Conservation (phyloP, 2,888 invertebrate genomes). For the Acleris literana region DNA sequence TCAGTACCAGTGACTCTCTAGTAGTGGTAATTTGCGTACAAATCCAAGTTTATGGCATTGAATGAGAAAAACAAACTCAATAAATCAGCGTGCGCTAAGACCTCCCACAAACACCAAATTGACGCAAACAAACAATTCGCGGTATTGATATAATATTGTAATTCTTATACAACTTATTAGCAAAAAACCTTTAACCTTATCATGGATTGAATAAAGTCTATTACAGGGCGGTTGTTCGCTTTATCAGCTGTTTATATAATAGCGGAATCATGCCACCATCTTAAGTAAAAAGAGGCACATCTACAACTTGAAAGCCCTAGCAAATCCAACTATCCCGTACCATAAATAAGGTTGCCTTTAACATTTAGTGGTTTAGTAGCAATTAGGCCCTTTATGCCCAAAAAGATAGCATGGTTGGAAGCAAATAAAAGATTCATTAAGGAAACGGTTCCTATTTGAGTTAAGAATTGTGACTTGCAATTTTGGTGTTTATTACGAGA, state of each 20-base stretch:
- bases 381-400: no score
- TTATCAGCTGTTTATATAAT: constrained; percentile 16
- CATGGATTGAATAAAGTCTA: background rate
- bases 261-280: constrained; percentile 2
- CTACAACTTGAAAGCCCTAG: no score
- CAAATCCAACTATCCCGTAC: no score
- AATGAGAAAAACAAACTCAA: background rate
- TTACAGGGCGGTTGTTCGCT: background rate
- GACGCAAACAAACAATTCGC: constrained; percentile 7
- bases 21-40: no score
- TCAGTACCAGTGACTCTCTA: no score
- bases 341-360: no score
- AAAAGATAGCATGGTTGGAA: background rate
- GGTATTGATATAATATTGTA: constrained; percentile 6
- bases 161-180: background rate
- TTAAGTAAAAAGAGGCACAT: no score
- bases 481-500: background rate
- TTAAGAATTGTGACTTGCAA: constrained; percentile 2
- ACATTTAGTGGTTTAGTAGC: no score
- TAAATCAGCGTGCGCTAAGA: background rate
- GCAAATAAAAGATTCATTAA: constrained; percentile 18
- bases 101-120: background rate
- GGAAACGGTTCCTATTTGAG: background rate
- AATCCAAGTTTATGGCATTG: background rate
- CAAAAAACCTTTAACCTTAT: background rate